These are phyloP conservation scores for Tetragonula carbonaria DNA, from an alignment of 2,888 invertebrate genomes.

Conservation along the genomic window DNA sequence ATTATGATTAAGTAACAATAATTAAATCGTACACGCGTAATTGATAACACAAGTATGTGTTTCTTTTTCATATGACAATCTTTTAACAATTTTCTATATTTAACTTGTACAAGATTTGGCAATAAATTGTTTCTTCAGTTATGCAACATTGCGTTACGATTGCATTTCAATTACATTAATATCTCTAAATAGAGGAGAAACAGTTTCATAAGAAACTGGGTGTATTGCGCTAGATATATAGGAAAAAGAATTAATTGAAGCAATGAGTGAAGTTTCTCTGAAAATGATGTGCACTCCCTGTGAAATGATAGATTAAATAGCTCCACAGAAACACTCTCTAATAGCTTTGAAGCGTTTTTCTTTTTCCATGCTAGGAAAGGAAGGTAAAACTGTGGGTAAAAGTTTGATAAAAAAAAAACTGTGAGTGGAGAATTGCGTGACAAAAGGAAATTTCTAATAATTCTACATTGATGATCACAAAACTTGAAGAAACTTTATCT, in stretches of 20 bases:
- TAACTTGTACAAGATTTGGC: too few relatives aligned
- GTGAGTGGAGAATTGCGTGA: not conserved
- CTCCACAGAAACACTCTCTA: not conserved
- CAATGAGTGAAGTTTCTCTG: not conserved
- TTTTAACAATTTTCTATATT: too few relatives aligned
- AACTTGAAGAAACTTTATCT: not conserved
- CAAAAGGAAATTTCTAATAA: not conserved
- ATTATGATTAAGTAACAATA: too few relatives aligned
- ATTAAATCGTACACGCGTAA: too few relatives aligned
- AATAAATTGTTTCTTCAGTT: too few relatives aligned
- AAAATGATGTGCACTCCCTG: not conserved
- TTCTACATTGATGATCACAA: not conserved
- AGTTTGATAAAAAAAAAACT: not conserved
- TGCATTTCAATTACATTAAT: too few relatives aligned
- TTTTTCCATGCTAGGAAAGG: not conserved
- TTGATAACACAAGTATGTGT: too few relatives aligned
- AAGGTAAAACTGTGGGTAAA: not conserved
- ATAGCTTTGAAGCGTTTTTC: accelerated
- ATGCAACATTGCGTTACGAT: too few relatives aligned
- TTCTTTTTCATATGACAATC: too few relatives aligned
- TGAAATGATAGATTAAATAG: not conserved
- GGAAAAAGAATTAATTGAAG: not conserved
- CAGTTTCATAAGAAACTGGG: not conserved
- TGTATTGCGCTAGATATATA: not conserved
- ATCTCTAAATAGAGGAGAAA: not conserved